Base-by-base conservation (phyloP, 2,113 vertebrate species). In the Equus przewalskii region DNA sequence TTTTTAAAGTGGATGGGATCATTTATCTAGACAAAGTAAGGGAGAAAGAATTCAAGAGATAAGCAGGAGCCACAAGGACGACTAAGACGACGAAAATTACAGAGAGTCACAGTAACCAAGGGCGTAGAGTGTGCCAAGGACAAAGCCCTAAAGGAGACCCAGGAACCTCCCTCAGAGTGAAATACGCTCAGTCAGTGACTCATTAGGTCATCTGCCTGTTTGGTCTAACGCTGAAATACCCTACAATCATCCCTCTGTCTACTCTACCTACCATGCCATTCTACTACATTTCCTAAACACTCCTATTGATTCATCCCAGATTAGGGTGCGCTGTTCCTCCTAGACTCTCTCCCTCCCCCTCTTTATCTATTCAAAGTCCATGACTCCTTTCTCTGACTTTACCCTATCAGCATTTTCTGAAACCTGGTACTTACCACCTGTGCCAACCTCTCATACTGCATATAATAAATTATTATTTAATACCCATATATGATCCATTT, bases 391-490 rank as follows among this genome's bases (percentile, higher is more conserved):
- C 51, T 54, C 64, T 67, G 78, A 78, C 16, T 58, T 94, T 18
- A 91, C 9, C 30, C 5, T 44, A 75, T 51, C 19, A 94, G 18
- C 30, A 49, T 75, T 82, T 92, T 79, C 44, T 49, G 62, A 95
- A 91, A 76, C 73, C 21, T 91, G 60, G 30, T 65, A 89, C 96
- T 79, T 96, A 75, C 15, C 92, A 56, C 26, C 46, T 79, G 33
- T 82, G 56, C 8, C 73, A 89, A 73, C 2, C 73, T 88, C n/a
- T 64, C 54, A 73, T 22, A 82, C 4, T 67, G 10, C 54, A 94
- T 33, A 62, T 70, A 85, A 78, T 65, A 76, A 87, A 49, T 82
- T 75, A 85, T 85, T 78, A 84, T 60, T 94, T 90, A 73, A 88
- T 76, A 89, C 44, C 28, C 33, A 64, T 15, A 24, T 78, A 73